Conservation (phyloP, 1,140 invertebrate species). For the Aphis craccivora region DNA sequence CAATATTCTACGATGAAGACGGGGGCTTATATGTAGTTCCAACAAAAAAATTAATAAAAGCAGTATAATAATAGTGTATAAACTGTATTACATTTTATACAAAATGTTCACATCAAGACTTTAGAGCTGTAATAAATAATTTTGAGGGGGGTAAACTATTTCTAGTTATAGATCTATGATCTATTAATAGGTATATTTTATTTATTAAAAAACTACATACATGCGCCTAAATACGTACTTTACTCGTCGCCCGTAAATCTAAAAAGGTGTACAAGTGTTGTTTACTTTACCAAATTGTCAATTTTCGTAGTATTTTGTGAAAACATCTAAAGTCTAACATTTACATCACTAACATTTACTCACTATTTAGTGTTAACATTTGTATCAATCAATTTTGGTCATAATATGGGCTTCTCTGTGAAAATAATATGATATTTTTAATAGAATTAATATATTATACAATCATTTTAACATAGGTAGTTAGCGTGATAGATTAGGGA, state of each 20-base stretch:
- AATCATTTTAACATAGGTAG: background rate
- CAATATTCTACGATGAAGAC: background rate
- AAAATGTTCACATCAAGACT: background rate
- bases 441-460: background rate
- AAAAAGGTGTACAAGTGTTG: background rate
- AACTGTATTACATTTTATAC: background rate
- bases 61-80: too few species aligned
- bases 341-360: too few species aligned
- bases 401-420: background rate
- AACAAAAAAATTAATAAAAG: background rate
- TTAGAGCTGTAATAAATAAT: background rate
- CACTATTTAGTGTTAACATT: background rate
- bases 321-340: background rate
- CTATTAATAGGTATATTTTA: background rate
- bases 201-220: background rate
- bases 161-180: background rate
- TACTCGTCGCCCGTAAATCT: background rate
- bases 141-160: background rate
- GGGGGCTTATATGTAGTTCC: background rate
- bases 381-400: background rate
- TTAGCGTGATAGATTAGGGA: background rate
- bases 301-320: background rate
- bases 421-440: conserved; percentile 7
- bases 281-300: background rate
- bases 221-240: too few species aligned